Conservation (phyloP, 2,888 invertebrate species). For the Cephus pulcher region DNA sequence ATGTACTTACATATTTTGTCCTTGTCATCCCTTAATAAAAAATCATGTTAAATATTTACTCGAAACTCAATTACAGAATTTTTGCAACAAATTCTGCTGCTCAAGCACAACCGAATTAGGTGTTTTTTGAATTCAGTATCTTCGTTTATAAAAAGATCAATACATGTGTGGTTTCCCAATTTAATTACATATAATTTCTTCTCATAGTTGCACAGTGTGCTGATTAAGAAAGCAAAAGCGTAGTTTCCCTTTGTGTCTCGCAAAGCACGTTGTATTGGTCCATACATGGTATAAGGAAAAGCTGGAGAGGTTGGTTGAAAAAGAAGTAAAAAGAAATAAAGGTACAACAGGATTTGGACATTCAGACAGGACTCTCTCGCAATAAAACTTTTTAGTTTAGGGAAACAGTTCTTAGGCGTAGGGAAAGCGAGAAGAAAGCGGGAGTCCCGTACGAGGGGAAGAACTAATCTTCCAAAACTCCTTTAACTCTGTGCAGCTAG, state of each 20-base stretch:
- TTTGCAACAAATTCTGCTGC: neutral
- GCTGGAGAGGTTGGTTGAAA: neutral
- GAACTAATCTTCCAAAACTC: constrained; percentile 38
- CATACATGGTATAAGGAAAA: neutral
- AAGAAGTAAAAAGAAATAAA: neutral
- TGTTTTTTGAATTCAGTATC: no score
- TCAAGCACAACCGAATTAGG: no score
- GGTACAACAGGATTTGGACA: constrained; percentile 18
- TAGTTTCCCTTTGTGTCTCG: neutral
- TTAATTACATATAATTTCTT: neutral
- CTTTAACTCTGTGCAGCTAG: constrained; percentile 26
- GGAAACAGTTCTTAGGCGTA: constrained; percentile 10
- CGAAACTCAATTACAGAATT: neutral
- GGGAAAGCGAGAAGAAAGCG: constrained; percentile 18
- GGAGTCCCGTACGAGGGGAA: constrained; percentile 15
- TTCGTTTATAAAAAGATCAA: no score
- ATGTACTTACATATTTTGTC: neutral
- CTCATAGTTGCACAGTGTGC: neutral
- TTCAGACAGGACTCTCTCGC: constrained; percentile 25
- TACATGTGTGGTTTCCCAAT: neutral
- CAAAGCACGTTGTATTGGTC: neutral
- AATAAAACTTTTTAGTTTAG: constrained; percentile 11
- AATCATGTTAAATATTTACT: neutral
- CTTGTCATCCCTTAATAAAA: neutral
- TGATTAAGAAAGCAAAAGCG: neutral